A percentile compares a stretch with the other conserved stretches of the same genome.
Conservation (phyloP, 2,888 invertebrate species). For the Ophioninae sp. region DNA sequence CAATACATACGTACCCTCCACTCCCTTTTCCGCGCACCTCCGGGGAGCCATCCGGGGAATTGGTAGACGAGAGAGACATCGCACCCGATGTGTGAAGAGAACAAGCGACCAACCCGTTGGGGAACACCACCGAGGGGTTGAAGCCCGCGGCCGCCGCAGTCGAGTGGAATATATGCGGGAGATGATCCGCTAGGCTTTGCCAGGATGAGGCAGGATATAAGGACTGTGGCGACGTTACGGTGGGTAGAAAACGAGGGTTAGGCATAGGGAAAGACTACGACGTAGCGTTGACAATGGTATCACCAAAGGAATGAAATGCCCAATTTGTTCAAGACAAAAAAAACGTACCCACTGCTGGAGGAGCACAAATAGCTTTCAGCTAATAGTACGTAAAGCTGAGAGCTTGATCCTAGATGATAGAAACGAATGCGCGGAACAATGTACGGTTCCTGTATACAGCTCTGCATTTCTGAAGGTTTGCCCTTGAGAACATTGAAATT, state of each 20-base stretch:
- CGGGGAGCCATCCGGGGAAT: not conserved
- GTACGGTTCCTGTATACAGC: not conserved
- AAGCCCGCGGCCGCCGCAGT: slow-evolving; percentile 17
- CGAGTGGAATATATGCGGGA: slow-evolving; percentile 22
- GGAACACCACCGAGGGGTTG: not conserved
- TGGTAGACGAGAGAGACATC: slow-evolving; percentile 52
- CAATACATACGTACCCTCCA: not conserved
- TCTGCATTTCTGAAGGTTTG: not conserved
- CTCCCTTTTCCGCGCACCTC: not conserved
- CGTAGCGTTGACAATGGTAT: not conserved
- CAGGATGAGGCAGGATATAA: slow-evolving; percentile 25
- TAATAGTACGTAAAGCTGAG: not conserved
- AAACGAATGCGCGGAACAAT: not conserved
- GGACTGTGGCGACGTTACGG: slow-evolving; percentile 14
- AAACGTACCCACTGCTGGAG: not conserved
- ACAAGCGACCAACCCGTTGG: slow-evolving; percentile 6
- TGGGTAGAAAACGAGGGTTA: not conserved
- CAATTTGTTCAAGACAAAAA: slow-evolving; percentile 36
- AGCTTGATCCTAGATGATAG: not conserved
- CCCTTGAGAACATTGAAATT: not conserved
- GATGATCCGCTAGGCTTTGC: slow-evolving; percentile 24
- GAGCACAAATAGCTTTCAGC: not conserved
- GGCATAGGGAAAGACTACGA: not conserved
- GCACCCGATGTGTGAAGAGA: slow-evolving; percentile 38
- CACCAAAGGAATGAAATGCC: slow-evolving; percentile 28